Conservation (phyloP, 2,888 invertebrate species). For the Campopleginae sp. region DNA sequence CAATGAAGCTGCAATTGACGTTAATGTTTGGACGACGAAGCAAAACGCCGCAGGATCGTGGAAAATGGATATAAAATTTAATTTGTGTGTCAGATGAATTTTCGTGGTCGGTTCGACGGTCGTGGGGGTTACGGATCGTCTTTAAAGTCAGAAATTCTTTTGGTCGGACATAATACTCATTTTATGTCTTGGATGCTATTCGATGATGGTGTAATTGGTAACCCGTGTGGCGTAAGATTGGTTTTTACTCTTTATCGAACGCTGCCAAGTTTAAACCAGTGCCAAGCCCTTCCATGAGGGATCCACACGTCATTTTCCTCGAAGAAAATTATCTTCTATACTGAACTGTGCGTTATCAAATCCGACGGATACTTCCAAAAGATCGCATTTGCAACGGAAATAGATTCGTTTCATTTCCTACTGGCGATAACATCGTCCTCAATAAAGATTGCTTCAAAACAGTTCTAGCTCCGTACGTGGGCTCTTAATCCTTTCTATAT, state of each 20-base stretch:
- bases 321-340: background rate
- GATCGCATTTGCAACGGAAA: slow-evolving; percentile 4
- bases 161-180: background rate
- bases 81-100: background rate
- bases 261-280: slow-evolving; percentile 10
- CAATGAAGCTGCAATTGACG: background rate
- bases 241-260: background rate
- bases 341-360: background rate
- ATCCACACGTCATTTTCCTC: background rate
- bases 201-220: slow-evolving; percentile 27
- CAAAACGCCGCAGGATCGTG: background rate
- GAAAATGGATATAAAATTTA: slow-evolving; percentile 35
- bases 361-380: slow-evolving; percentile 1
- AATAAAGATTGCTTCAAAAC: no score
- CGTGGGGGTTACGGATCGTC: slow-evolving; percentile 2
- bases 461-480: no score
- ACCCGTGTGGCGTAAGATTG: background rate
- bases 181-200: slow-evolving; percentile 11
- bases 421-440: background rate
- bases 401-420: slow-evolving; percentile 11
- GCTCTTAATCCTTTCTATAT: background rate
- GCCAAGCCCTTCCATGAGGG: slow-evolving; percentile 5
- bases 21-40: slow-evolving; percentile 33
- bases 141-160: slow-evolving; percentile 1
- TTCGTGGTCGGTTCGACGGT: background rate